Base-by-base conservation (phyloP, 2,888 invertebrate genomes). In the Tenthredo livida region DNA sequence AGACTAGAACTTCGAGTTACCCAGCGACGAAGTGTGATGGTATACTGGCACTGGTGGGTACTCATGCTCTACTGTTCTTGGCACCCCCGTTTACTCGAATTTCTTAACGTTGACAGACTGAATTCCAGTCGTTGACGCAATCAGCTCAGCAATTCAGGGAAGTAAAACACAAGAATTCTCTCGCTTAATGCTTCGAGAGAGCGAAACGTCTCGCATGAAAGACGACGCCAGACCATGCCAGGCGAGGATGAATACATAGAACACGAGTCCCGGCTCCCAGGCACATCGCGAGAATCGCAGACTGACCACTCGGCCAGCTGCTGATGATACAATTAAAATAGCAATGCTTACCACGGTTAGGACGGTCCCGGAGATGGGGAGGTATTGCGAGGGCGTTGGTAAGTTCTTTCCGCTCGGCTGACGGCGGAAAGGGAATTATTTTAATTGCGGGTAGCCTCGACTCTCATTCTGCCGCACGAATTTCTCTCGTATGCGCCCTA, bases 381-480 rank as follows among this genome's bases (percentile, higher is more conserved):
- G 86, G 84, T 84, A 86, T 85, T 89, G 90, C 89, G 90, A 90
- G 92, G 92, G 91, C 90, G 91, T 92, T 91, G 92, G 91, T 92
- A 93, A 93, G 92, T 93, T 93, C 93, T 93, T 93, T 93, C 93
- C 93, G 93, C 93, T 93, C 90, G 93, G 92, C 92, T 93, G 93
- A 92, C 91, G 91, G 89, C 93, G 92, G 93, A 93, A 93, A 93
- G 93, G 93, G 93, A 93, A 93, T 93, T 93, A 93, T 93, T 93
- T 93, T 93, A 93, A 93, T 93, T 93, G 93, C 93, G 93, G 92
- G 91, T 93, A 92, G 92, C 92, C 91, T 91, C 92, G 91, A 90
- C 90, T 91, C 90, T 86, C 86, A 84, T 73, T 84, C 88, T 89
- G 67, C 67, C 83, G 70, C 70, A 83, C 83, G 70, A 65, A 83